Base-by-base conservation (phyloP, 2,888 invertebrate genomes). In the Lepidocyrtoides sp. region DNA sequence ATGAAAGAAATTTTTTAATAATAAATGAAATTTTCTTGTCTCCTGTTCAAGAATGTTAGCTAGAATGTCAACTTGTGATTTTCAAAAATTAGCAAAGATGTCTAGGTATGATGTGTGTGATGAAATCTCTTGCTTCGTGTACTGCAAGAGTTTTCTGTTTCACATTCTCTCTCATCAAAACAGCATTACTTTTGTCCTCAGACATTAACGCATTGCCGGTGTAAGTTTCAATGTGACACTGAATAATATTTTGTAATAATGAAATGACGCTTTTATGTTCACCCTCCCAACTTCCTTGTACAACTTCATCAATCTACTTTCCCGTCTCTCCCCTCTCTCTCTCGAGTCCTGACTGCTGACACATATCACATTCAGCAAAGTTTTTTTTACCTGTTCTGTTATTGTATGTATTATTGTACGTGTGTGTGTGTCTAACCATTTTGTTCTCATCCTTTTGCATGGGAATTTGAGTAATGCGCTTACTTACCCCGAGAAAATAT, bases 181-280 rank as follows among this genome's bases (percentile, higher is more conserved):
- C 66, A 66, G 63, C 63, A 26, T 32, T 32, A 29, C 32, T 32
- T n/a, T 57, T 57, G 23, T 54, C 57, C n/a, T n/a, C n/a, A n/a
- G n/a, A n/a, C n/a, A n/a, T n/a, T n/a, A n/a, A n/a, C n/a, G n/a
- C n/a, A n/a, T 32, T 82, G 82, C n/a, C 72, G 57, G 75, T 60
- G n/a, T 23, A 12, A 26, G 14, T 36, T 17, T 26, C 60, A 41
- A 81, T 77, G 57, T 75, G 89, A 89, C 89, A 89, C 75, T 89
- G 89, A 89, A 89, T 83, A 89, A 89, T 89, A 89, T 83, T 72
- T 75, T 12, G 83, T 36, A 60, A 77, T 89, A 83, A 83, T 83
- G 60, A 75, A 83, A 57, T 89, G 83, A 83, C 83, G 75, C 89
- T 63, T 88, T 85, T 44, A 1, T 57, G 60, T 32, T 51, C 51